Conservation (phyloP, 2,888 invertebrate species). For the Belgica antarctica region DNA sequence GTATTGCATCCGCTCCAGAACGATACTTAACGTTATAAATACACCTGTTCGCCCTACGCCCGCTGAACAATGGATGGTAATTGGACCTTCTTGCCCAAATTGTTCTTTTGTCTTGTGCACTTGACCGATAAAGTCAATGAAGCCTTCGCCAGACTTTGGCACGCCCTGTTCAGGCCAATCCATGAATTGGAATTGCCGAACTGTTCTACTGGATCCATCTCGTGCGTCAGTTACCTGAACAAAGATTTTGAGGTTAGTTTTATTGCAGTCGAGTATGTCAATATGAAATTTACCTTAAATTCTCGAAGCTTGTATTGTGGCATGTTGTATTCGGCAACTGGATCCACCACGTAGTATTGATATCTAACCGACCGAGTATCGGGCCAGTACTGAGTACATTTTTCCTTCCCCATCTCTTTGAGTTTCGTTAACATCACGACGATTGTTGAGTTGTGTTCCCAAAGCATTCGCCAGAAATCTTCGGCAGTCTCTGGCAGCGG, state of each 20-base stretch:
- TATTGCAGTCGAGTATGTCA: background rate
- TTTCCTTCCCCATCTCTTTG: slow-evolving; percentile 98
- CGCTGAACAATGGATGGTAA: slow-evolving; percentile 97
- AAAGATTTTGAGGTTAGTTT: background rate
- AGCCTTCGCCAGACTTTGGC: slow-evolving; percentile 96
- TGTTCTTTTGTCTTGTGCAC: slow-evolving; percentile 99
- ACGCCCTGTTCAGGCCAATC: slow-evolving; percentile 95
- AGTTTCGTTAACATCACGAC: slow-evolving; percentile 98
- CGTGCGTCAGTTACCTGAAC: slow-evolving; percentile 87
- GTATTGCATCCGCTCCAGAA: slow-evolving; percentile 97
- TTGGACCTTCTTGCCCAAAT: slow-evolving; percentile 99
- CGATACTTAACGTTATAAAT: slow-evolving; percentile 96
- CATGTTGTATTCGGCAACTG: slow-evolving; percentile 99
- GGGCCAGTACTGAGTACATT: slow-evolving; percentile 99
- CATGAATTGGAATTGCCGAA: slow-evolving; percentile 94
- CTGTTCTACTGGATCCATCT: slow-evolving; percentile 92
- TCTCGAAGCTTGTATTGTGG: slow-evolving; percentile 97
- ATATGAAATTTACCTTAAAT: slow-evolving; percentile 69
- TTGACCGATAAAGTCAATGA: slow-evolving; percentile 99
- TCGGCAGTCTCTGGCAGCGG: slow-evolving; percentile 94
- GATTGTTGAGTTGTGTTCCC: slow-evolving; percentile 98
- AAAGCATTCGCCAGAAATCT: slow-evolving; percentile 99
- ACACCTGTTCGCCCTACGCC: slow-evolving; percentile 98
- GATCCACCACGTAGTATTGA: slow-evolving; percentile 97
- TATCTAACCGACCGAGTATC: slow-evolving; percentile 95